Evolutionary conservation across 1,140 invertebrate species (phyloP), one percentile per base, ranked within the genome.

Genomic region (Tetraneura akinire): DNA sequence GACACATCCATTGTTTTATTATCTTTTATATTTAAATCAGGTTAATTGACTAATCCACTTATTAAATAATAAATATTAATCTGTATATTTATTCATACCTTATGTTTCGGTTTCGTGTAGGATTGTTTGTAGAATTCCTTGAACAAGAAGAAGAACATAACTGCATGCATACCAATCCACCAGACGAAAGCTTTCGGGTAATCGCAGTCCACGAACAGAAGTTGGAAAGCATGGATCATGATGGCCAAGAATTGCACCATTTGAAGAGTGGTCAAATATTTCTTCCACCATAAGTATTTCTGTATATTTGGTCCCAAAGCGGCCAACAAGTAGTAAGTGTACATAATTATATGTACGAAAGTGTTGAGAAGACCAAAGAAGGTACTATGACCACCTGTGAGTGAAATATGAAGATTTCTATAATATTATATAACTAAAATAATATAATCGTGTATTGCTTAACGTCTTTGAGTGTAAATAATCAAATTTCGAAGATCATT

Each of bases 201-300:
- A 83, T 94, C 89, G 88, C 94, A 96, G 32, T 95, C 92, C 83
- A 91, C 91, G 87, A 95, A 94, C 68, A 96, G 86, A 37, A 96
- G 86, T 85, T 96, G 93, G 87, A 93, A 91, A 14, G 93, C 91
- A 84, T 96, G 94, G 5, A 93, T 84, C 86, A 93, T 91, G 1
- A 95, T 92, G 1, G 91, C 83, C 1, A 95, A 86, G 83, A 96
- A 96, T 85, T 96, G 94, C 3, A 94, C 89, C 91, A 97, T 91
- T 86, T 97, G 96, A 81, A 96, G 85, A 3, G 90, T 88, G 0
- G 96, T 97, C 53, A 97, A 86, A 84, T 97, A 96, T 84, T 92
- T 95, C 87, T 97, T 97, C 95, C 96, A 97, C 95, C 95, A 97
- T 10, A 97, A 87, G 84, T 92, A 96, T 74, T 92, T 94, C 85